phyloP scores from a whole-genome alignment of 2,797 vertebrate species.

The Limnodromus scolopaceus region DNA sequence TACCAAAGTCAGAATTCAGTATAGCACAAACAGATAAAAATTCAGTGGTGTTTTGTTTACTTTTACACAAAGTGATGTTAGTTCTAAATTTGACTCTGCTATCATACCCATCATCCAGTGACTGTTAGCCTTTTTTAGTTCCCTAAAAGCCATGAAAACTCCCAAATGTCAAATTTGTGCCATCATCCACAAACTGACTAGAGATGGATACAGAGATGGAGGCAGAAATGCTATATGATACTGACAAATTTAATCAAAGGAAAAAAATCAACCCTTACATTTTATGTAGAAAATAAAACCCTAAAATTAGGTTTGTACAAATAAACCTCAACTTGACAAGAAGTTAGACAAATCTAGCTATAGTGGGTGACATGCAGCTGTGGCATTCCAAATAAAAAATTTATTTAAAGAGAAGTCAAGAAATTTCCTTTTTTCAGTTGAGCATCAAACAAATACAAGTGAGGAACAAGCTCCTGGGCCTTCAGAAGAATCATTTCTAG shows the following conservation, averaged over 20 bases:
- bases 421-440: not conserved
- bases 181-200: not conserved
- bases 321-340: slow-evolving; percentile 29
- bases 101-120: not conserved
- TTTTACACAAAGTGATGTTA: not conserved
- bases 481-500: not conserved
- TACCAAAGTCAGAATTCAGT: not conserved
- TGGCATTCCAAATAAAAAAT: not conserved
- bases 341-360: not conserved
- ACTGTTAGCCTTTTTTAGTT: not conserved
- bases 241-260: slow-evolving; percentile 47
- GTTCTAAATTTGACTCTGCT: not conserved
- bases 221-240: not conserved
- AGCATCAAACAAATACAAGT: not conserved
- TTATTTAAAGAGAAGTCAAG: not conserved
- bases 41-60: not conserved
- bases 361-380: not conserved
- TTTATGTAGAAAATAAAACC: not conserved
- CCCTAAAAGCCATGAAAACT: not conserved
- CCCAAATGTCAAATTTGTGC: not conserved
- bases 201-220: not conserved
- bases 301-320: slow-evolving; percentile 27
- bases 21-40: not conserved
- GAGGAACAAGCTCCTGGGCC: not conserved
- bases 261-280: not conserved